Conservation (phyloP, 2,113 vertebrate species). For the Oostethus manadensis region DNA sequence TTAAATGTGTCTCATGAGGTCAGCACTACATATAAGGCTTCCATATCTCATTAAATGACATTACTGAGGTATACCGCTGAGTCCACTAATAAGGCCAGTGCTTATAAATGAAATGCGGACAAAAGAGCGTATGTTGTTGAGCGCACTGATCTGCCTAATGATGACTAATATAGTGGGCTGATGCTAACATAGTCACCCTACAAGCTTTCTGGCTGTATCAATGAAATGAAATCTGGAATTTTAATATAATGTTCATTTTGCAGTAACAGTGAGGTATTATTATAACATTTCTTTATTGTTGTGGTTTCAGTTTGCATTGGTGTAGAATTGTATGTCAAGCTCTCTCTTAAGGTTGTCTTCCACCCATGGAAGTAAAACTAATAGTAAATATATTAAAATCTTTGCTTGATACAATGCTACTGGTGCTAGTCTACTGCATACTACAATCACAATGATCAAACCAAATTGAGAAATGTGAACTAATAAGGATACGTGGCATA, state of each 20-base stretch:
- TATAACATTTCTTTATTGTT: too few relatives aligned
- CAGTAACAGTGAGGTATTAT: background rate
- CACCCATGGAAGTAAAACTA: too few relatives aligned
- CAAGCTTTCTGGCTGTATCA: slow-evolving; percentile 7
- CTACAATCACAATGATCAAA: too few relatives aligned
- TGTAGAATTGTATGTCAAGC: too few relatives aligned
- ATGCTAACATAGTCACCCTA: slow-evolving; percentile 10
- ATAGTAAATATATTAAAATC: too few relatives aligned
- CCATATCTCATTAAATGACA: slow-evolving; percentile 24
- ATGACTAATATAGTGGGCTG: slow-evolving; percentile 36
- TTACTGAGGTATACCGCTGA: background rate
- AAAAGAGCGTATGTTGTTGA: slow-evolving; percentile 27
- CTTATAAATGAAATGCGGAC: slow-evolving; percentile 36
- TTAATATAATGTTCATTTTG: background rate
- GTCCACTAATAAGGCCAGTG: slow-evolving; percentile 10
- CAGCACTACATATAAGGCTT: slow-evolving; percentile 13
- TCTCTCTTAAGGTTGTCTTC: too few relatives aligned
- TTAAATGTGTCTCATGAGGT: background rate
- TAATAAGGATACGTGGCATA: too few relatives aligned
- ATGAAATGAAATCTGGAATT: background rate
- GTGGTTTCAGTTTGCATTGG: background rate
- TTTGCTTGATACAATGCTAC: too few relatives aligned
- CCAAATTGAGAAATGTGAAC: too few relatives aligned
- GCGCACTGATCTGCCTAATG: slow-evolving; percentile 15
- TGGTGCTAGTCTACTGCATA: too few relatives aligned